Conservation (phyloP, 1,140 invertebrate genomes). For the Psilanteris sp. region DNA sequence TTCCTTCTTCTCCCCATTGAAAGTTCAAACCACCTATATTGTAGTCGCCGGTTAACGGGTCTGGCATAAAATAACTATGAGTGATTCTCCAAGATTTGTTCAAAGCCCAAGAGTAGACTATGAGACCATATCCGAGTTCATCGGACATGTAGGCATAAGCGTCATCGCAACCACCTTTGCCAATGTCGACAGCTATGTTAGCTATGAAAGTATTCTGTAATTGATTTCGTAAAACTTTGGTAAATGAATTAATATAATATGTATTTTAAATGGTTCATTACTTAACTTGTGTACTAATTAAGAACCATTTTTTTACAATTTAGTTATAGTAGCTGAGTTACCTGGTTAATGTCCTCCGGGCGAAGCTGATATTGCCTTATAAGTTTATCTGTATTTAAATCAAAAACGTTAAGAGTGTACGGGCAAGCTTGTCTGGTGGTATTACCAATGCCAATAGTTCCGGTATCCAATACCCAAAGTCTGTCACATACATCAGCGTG, state of each 20-base stretch:
- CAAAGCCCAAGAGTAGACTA: conserved; percentile 87
- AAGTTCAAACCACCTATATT: conserved; percentile 89
- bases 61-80: conserved; percentile 89
- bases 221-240: neutral
- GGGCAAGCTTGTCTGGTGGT: conserved; percentile 87
- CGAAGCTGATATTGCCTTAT: conserved; percentile 86
- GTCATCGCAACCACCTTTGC: conserved; percentile 85
- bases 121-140: conserved; percentile 88
- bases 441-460: conserved; percentile 88
- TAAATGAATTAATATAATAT: no score
- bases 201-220: conserved; percentile 86
- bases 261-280: no score
- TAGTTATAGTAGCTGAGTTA: no score
- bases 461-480: conserved; percentile 90
- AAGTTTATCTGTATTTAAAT: conserved; percentile 85
- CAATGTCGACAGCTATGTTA: conserved; percentile 89
- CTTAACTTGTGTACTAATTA: no score
- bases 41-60: conserved; percentile 88
- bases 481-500: conserved; percentile 87
- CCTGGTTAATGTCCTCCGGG: conserved; percentile 85
- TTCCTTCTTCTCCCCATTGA: conserved; percentile 90
- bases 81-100: conserved; percentile 88
- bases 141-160: conserved; percentile 90
- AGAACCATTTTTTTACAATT: no score
- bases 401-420: conserved; percentile 86